Conservation (phyloP, 2,113 vertebrate species). For the Cololabis saira region DNA sequence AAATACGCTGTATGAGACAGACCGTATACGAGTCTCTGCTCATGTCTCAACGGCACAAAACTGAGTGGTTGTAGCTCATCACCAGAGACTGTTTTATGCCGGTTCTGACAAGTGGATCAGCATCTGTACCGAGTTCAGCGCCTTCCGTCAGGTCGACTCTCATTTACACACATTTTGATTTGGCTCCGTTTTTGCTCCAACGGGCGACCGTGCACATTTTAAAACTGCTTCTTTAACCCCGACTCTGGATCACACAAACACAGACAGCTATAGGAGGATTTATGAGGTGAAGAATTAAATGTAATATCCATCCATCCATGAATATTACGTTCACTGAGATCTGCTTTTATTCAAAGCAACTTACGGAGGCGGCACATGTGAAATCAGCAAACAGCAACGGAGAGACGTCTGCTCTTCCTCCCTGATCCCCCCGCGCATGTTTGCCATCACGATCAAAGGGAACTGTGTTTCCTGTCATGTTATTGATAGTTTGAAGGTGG, state of each 20-base stretch:
- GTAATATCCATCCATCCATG: too few species aligned
- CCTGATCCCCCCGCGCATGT: neutral
- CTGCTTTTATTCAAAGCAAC: too few species aligned
- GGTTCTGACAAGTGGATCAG: neutral
- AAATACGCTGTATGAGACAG: neutral
- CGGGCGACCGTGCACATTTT: neutral
- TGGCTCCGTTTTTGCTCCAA: neutral
- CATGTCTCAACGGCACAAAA: neutral
- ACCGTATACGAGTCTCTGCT: neutral
- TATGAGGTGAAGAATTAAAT: too few species aligned
- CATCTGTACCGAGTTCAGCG: neutral
- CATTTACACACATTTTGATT: slow-evolving; percentile 6
- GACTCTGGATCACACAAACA: too few species aligned
- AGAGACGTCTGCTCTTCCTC: too few species aligned
- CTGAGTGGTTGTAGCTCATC: neutral
- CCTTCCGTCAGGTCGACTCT: neutral
- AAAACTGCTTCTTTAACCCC: neutral
- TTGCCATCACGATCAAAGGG: neutral
- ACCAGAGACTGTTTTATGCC: neutral
- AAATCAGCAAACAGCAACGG: too few species aligned
- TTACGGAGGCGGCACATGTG: too few species aligned
- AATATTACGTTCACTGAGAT: too few species aligned
- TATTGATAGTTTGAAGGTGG: too few species aligned
- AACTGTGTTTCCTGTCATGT: neutral
- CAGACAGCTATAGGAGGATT: too few species aligned